These are phyloP conservation scores for Leptinotarsa lineolata DNA, from an alignment of 1,140 invertebrate species.

Conservation along the genomic window DNA sequence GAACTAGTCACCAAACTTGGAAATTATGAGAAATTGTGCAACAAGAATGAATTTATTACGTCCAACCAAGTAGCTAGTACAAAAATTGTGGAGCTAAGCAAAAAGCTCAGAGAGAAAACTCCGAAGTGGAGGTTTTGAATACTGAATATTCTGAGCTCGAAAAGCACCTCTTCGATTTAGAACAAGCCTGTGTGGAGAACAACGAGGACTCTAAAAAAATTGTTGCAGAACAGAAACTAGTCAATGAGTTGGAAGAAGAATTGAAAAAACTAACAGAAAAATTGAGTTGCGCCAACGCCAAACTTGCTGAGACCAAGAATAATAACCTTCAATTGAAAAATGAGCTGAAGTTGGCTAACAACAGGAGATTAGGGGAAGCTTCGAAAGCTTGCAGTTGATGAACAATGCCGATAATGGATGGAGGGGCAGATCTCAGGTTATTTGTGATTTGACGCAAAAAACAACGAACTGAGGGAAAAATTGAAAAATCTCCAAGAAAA, in stretches of 20 bases:
- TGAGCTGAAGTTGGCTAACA: conserved; percentile 67
- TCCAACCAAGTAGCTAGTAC: conserved; percentile 45
- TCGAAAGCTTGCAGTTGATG: conserved; percentile 43
- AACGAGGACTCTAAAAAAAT: conserved; percentile 16
- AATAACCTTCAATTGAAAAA: conserved; percentile 66
- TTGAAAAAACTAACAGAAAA: conserved; percentile 67
- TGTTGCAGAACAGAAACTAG: not conserved
- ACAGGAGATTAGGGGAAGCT: conserved; percentile 68
- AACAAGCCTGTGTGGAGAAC: conserved; percentile 21
- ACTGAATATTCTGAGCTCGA: conserved; percentile 54
- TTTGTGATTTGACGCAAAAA: conserved; percentile 66
- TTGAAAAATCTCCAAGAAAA: conserved; percentile 46
- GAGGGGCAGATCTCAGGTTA: conserved; percentile 75
- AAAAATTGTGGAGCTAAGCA: conserved; percentile 59
- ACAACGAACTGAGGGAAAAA: conserved; percentile 66
- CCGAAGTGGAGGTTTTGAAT: conserved; percentile 55
- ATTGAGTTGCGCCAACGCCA: conserved; percentile 62
- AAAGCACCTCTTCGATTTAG: conserved; percentile 44
- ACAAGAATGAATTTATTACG: conserved; percentile 26
- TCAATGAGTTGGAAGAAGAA: conserved; percentile 43
- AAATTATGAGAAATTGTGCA: conserved; percentile 36
- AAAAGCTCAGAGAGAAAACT: conserved; percentile 57
- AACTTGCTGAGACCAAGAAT: conserved; percentile 70
- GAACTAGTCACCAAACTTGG: conserved; percentile 34
- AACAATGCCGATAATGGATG: conserved; percentile 56